Percentiles rank a stretch among this genome's conserved stretches.
Conservation (phyloP, 2,888 invertebrate genomes). For the Tachina fera region DNA sequence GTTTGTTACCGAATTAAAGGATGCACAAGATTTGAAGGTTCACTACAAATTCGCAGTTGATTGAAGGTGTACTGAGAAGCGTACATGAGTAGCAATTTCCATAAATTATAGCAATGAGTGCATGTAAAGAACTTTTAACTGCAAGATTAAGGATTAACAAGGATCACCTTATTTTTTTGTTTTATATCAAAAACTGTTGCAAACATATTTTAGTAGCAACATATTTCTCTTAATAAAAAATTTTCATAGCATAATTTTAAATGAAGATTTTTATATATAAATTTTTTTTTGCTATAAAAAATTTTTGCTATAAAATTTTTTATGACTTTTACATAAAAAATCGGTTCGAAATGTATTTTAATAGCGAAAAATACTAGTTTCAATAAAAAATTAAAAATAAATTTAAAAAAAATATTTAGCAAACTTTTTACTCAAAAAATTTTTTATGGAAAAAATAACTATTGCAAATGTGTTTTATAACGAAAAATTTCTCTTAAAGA, state of each 20-base stretch:
- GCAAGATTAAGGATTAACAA: too few relatives aligned
- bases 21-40: constrained; percentile 1
- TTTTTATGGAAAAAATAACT: neutral
- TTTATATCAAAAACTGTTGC: too few relatives aligned
- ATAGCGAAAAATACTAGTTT: neutral
- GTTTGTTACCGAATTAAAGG: neutral
- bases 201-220: too few relatives aligned
- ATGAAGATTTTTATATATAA: too few relatives aligned
- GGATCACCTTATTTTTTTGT: too few relatives aligned
- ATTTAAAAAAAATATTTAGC: neutral
- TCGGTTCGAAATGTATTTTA: too few relatives aligned
- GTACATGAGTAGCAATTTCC: neutral
- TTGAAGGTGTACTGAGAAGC: neutral
- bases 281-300: too few relatives aligned
- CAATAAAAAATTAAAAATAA: too few relatives aligned
- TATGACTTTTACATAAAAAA: too few relatives aligned
- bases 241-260: too few relatives aligned
- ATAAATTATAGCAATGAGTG: neutral
- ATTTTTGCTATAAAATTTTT: too few relatives aligned
- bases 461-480: neutral
- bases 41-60: neutral
- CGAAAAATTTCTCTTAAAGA: neutral
- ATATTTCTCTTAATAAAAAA: too few relatives aligned
- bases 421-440: neutral
- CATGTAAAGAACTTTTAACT: neutral